These are phyloP conservation scores for Pasiphila rectangulata DNA, from an alignment of 2,888 invertebrate species.

Conservation along the genomic window DNA sequence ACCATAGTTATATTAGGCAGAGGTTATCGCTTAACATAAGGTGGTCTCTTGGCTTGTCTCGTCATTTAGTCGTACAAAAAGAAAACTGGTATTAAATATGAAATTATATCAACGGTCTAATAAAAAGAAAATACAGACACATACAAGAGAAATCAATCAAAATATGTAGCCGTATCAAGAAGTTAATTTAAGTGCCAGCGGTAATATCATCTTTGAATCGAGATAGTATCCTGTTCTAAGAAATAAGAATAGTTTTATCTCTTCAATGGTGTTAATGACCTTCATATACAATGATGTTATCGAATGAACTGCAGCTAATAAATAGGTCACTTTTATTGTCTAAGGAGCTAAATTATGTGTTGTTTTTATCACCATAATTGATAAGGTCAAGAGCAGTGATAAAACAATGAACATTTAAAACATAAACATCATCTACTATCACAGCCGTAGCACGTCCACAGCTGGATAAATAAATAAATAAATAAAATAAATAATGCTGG, in stretches of 20 bases:
- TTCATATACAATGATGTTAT: constrained; percentile 57
- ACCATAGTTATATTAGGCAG: too few relatives aligned
- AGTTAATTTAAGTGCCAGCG: neutral
- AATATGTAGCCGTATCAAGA: neutral
- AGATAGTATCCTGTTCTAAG: too few relatives aligned
- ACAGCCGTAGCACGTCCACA: too few relatives aligned
- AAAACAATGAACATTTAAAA: neutral
- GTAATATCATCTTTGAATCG: neutral
- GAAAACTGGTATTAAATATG: too few relatives aligned
- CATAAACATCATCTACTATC: too few relatives aligned
- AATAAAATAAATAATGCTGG: neutral
- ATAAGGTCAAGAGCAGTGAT: constrained; percentile 8
- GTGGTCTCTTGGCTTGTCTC: too few relatives aligned
- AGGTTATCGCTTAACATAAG: too few relatives aligned
- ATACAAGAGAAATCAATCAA: neutral
- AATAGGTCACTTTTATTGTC: constrained; percentile 73
- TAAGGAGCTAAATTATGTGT: constrained; percentile 56
- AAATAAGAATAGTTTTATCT: too few relatives aligned
- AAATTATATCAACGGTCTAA: too few relatives aligned
- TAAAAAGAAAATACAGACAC: neutral
- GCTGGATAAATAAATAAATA: neutral
- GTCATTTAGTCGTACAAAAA: too few relatives aligned
- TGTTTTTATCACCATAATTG: constrained; percentile 17
- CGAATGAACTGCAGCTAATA: constrained; percentile 60
- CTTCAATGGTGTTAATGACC: constrained; percentile 62